Evolutionary conservation across 30 jellyfish, hydroid and myxozoan genomes (phyloP), one percentile per base, ranked within the genome.

Genomic region (Euphysa ruthae): DNA sequence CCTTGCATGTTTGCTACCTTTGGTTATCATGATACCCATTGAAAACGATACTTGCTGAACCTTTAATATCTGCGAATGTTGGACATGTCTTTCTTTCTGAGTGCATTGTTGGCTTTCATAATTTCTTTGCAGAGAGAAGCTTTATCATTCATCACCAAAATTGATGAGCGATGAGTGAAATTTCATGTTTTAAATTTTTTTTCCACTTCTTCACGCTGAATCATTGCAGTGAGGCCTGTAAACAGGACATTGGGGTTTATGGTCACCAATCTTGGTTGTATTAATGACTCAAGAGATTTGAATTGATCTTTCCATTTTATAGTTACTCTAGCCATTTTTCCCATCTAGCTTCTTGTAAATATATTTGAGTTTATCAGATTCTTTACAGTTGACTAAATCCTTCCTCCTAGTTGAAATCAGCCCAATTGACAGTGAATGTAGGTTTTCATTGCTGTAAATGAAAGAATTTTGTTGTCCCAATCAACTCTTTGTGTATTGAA

Each of bases 381-480:
- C 27, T 55, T 72, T 78, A 52, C 84, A 57, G 69, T 72, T 72
- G 4, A 72, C 80, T 23, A 50, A 30, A 58, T 55, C 80, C 12
- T 43, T 30, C 12, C 78, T 68, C 24, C 14, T 35, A 31, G 29
- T 50, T 12, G 78, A 33, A 14, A 58, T 60, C 18, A 56, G 24
- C 16, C 84, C 84, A 26, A 77, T 42, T 15, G 80, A 72, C 68
- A 58, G 28, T 23, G 84, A 72, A 29, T 58, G 68, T 30, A 72
- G 80, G 38, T 42, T 32, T 44, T 35, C 55, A 29, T 58, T 30
- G 27, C 42, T 31, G 20, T n/a, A 19, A 35, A 16, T 32, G 43
- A 72, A 56, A 12, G 80, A 77, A 28, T 72, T 52, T n/a, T 50
- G 27, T 30, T 56, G 28, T 25, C 58, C 81, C 16, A 55, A 58